A percentile compares a stretch with the other conserved stretches of the same genome.
Conservation (phyloP, 2,113 vertebrate genomes). For the Oxygymnocypris stewartii region DNA sequence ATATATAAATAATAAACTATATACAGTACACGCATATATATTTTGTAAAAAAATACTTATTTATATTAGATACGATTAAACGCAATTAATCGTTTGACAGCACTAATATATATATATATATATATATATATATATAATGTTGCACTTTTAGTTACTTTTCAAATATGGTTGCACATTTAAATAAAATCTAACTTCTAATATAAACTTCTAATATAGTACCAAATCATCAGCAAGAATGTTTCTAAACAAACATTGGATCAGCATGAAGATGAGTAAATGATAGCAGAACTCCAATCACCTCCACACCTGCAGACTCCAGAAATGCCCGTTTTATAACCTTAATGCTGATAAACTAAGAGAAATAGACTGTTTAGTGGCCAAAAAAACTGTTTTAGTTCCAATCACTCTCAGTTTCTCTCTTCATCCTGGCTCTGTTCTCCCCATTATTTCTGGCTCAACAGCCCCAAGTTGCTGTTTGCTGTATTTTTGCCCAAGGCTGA, state of each 20-base stretch:
- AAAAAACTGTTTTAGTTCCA: not conserved
- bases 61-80: too few relatives aligned
- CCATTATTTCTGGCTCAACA: constrained; percentile 3
- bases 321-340: not conserved
- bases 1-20: too few relatives aligned
- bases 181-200: not conserved
- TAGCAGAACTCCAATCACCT: not conserved
- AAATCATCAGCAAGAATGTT: not conserved
- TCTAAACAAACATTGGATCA: not conserved
- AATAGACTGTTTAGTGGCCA: constrained; percentile 18
- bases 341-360: constrained; percentile 27
- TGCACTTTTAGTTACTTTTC: too few relatives aligned
- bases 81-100: too few relatives aligned
- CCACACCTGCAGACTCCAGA: not conserved
- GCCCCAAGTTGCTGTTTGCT: constrained; percentile 14
- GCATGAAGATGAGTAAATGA: not conserved
- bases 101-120: too few relatives aligned
- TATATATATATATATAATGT: too few relatives aligned
- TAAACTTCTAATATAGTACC: not conserved
- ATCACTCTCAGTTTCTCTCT: constrained; percentile 38
- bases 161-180: too few relatives aligned
- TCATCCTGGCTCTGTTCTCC: not conserved
- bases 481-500: constrained; percentile 47
- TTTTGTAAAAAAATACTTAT: too few relatives aligned
- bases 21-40: too few relatives aligned